A percentile compares a stretch with the other conserved stretches of the same genome.
Evolutionary conservation across 2,888 invertebrate species (phyloP).

Genomic region (Nemotelus pantherinus): DNA sequence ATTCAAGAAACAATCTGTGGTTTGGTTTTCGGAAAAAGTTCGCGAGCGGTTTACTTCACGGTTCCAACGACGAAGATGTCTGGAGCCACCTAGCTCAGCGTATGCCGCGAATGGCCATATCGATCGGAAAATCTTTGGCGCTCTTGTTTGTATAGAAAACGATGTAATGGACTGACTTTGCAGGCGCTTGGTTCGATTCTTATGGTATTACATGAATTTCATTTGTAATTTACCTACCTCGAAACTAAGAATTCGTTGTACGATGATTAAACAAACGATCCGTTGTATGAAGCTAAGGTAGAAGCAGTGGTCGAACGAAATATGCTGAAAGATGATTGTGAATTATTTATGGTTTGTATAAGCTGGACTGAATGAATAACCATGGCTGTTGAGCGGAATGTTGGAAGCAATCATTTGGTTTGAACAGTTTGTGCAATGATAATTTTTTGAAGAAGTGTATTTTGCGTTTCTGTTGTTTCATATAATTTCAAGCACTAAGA

Average conservation of each 20-base stretch:
- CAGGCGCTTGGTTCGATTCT: neutral
- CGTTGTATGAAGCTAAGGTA: neutral
- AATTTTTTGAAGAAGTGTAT: neutral
- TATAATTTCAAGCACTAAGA: no score
- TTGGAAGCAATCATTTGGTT: neutral
- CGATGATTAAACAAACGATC: neutral
- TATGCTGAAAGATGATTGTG: constrained; percentile 39
- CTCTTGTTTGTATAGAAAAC: neutral
- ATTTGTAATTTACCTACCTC: constrained; percentile 31
- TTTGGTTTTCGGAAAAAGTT: neutral
- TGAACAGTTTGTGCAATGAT: neutral
- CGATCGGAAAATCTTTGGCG: constrained; percentile 3
- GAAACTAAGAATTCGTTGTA: constrained; percentile 9
- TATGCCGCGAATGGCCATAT: neutral
- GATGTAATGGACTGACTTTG: neutral
- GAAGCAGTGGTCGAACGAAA: neutral
- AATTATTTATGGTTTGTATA: constrained; percentile 41
- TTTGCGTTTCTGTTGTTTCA: no score
- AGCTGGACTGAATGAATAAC: neutral
- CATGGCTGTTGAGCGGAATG: no score
- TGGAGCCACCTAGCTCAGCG: constrained; percentile 12
- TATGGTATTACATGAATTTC: constrained; percentile 28
- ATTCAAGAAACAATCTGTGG: neutral
- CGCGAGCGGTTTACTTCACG: neutral
- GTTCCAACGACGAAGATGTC: neutral